These are phyloP conservation scores for Desmophyllum pertusum DNA, from an alignment of 92 coral and sea anemone species.

Conservation along the genomic window DNA sequence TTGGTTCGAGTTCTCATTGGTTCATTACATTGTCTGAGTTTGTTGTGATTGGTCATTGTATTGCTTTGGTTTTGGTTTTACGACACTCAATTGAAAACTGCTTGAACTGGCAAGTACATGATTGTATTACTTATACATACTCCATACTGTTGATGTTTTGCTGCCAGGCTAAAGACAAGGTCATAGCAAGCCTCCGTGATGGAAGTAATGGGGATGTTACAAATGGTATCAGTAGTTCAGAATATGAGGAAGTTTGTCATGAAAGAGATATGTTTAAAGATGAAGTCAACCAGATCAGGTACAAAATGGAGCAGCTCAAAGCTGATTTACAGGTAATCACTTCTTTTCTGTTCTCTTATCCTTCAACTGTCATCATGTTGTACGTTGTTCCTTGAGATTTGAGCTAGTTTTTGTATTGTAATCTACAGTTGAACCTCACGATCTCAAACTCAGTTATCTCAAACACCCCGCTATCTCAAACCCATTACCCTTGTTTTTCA, in stretches of 20 bases:
- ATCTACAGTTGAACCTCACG: too few species aligned
- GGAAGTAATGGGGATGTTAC: constrained; percentile 85
- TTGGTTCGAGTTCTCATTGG: too few species aligned
- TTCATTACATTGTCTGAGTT: too few species aligned
- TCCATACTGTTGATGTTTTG: too few species aligned
- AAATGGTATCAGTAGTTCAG: constrained; percentile 80
- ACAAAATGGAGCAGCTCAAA: constrained; percentile 87
- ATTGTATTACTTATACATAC: not conserved
- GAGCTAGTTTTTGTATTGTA: not conserved
- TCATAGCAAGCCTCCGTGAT: constrained; percentile 87
- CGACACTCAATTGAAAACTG: too few species aligned
- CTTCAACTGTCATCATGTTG: not conserved
- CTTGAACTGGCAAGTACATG: not conserved
- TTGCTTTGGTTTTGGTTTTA: too few species aligned
- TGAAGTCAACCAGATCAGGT: constrained; percentile 88
- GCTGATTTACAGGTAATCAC: constrained; percentile 84
- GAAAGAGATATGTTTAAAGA: constrained; percentile 91
- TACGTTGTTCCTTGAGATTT: not conserved
- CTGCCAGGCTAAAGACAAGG: constrained; percentile 90
- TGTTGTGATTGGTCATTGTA: too few species aligned
- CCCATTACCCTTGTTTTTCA: too few species aligned
- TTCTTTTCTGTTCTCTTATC: not conserved
- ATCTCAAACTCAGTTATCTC: too few species aligned
- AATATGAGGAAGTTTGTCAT: constrained; percentile 91
- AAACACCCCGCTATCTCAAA: too few species aligned